Base-by-base conservation (phyloP, 2,113 vertebrate species). In the Orthochromis malagaraziensis region DNA sequence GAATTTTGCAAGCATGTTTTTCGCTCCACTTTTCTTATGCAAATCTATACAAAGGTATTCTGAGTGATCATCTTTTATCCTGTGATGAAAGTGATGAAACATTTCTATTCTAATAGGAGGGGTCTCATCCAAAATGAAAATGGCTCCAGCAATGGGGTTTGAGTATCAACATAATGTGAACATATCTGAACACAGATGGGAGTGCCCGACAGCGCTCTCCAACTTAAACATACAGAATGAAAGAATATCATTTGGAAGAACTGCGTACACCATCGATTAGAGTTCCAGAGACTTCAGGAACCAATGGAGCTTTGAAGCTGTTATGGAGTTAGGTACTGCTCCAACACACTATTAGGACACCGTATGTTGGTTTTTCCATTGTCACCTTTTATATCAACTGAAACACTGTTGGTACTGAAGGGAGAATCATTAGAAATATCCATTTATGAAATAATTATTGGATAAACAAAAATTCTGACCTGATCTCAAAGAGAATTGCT, bases 281-380 rank as follows among this genome's bases (percentile, higher is more conserved):
- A 45, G 65, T 70, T 42, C 65, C 38, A 9, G 7, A 75, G 68
- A 75, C 40, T 47, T 26, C 1, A 26, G 33, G 13, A 73, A 73
- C 42, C 40, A 45, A 17, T 47, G 68, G 38, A 16, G 7, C 38
- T 26, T 40, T 73, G 38, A 21, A 10, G 68, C 2, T 2, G n/a
- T 24, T 73, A 24, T 73, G 8, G 13, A 17, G 40, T 45, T 10
- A 1, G 68, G 0, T 16, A 73, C 68, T 45, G 40, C 5, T 26
- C 40, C 40, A 73, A 26, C 68, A 45, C 21, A 45, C 2, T 0
- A 45, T 26, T 45, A 73, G 2, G 21, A 26, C 21, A 10, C 68
- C 4, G 0, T 1, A 73, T 75, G 21, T 47, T 29, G 40, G 0
- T 9, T 7, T 26, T 17, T 47, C 2, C 68, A 7, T 47, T 47